Evolutionary conservation across 2,888 invertebrate genomes (phyloP).

Genomic region (Tricholauxania praeusta): DNA sequence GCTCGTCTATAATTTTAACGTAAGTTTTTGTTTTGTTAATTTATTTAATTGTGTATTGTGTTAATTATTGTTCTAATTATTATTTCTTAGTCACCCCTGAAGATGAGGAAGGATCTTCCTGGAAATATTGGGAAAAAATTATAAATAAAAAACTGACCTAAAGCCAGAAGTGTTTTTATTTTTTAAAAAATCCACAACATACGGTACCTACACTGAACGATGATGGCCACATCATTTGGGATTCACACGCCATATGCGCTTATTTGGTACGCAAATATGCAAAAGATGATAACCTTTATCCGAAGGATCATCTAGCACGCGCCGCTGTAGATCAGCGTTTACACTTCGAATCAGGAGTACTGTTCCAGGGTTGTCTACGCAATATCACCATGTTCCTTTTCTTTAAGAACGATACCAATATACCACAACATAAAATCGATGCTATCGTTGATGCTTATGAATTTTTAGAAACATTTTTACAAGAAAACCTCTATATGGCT

Average conservation of each 20-base stretch:
- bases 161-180: too few species aligned
- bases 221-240: conserved; percentile 58
- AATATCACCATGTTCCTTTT: conserved; percentile 55
- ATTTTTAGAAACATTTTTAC: conserved; percentile 59
- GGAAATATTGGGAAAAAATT: too few species aligned
- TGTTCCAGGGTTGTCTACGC: conserved; percentile 58
- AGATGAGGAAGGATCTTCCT: too few species aligned
- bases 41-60: too few species aligned
- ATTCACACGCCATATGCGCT: conserved; percentile 63
- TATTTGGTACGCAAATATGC: conserved; percentile 62
- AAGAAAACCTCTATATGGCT: conserved; percentile 49
- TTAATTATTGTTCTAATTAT: too few species aligned
- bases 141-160: too few species aligned
- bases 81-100: too few species aligned
- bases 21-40: too few species aligned
- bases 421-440: conserved; percentile 54
- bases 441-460: conserved; percentile 55
- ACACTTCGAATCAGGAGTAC: conserved; percentile 55
- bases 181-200: conserved; percentile 64
- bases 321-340: conserved; percentile 58
- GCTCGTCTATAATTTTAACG: too few species aligned
- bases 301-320: conserved; percentile 56
- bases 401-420: conserved; percentile 47
- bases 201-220: conserved; percentile 63
- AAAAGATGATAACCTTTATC: conserved; percentile 55